Conservation (phyloP, 2,113 vertebrate genomes). For the human (Homo sapiens) region DNA sequence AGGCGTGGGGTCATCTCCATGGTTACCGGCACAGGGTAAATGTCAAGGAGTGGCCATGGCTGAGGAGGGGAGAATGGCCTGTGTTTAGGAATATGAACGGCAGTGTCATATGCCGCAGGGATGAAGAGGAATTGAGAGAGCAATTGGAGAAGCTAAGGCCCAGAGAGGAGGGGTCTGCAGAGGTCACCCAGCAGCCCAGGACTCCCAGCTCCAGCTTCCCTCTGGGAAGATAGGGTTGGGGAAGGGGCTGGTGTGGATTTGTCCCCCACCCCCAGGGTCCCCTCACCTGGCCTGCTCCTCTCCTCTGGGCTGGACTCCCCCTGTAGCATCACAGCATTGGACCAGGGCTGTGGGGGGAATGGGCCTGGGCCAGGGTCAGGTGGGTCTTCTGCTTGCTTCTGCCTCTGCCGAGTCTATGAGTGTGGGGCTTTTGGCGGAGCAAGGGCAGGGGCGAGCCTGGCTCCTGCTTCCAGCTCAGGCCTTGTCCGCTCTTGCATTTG, state of each 20-base stretch:
- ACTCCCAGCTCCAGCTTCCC: background rate
- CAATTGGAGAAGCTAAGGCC: background rate
- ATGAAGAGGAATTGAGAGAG: background rate
- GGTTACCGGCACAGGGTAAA: background rate
- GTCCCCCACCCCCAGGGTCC: background rate
- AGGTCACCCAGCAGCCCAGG: background rate
- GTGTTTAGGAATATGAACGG: background rate
- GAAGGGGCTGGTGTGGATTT: too few relatives aligned
- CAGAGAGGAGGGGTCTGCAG: background rate
- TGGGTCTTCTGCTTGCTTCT: background rate
- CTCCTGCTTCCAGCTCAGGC: background rate
- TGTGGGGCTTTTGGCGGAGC: too few relatives aligned
- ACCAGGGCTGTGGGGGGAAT: background rate
- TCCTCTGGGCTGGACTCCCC: background rate
- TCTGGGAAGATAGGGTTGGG: background rate
- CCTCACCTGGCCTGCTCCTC: background rate
- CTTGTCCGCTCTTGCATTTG: background rate
- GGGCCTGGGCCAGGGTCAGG: background rate
- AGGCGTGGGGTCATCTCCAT: background rate
- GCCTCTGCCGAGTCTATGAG: background rate
- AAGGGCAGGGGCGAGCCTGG: background rate
- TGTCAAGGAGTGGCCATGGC: background rate
- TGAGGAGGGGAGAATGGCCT: background rate
- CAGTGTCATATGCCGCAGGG: background rate
- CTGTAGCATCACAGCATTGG: background rate